Evolutionary conservation across 2,797 vertebrate genomes (phyloP).

Genomic region (Propithecus perrieri): DNA sequence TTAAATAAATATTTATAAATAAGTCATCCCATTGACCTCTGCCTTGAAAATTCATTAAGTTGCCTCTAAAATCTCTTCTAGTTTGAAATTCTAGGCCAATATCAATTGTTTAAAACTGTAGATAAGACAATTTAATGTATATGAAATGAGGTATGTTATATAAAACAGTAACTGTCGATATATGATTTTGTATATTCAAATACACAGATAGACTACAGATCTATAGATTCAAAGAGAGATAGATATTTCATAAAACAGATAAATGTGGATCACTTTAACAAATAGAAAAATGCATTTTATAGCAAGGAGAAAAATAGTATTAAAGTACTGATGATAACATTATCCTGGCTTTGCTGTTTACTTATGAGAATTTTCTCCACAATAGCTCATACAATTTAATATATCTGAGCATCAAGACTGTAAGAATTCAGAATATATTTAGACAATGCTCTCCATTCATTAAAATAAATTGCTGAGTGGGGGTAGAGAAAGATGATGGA

Average conservation of each 20-base stretch:
- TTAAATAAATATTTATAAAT: constrained; percentile 2
- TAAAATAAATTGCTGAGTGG: constrained; percentile 14
- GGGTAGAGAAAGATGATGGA: background rate
- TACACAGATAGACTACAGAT: background rate
- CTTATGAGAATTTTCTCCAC: constrained; percentile 30
- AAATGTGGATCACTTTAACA: background rate
- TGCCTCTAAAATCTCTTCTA: background rate
- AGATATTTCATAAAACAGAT: background rate
- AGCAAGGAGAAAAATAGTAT: background rate
- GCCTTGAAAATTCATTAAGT: background rate
- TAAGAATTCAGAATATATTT: constrained; percentile 43
- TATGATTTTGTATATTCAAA: background rate
- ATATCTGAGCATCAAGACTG: background rate
- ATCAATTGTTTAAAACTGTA: background rate
- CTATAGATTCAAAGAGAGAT: background rate
- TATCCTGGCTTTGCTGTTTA: constrained; percentile 30
- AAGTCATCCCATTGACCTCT: background rate
- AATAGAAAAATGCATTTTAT: background rate
- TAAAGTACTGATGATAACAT: background rate
- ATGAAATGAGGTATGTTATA: background rate
- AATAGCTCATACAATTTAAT: constrained; percentile 54
- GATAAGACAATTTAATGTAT: background rate
- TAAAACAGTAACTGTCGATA: background rate
- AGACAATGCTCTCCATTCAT: background rate
- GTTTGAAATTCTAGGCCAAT: background rate